Conservation (phyloP, 2,797 vertebrate species). For the Carapus acus region DNA sequence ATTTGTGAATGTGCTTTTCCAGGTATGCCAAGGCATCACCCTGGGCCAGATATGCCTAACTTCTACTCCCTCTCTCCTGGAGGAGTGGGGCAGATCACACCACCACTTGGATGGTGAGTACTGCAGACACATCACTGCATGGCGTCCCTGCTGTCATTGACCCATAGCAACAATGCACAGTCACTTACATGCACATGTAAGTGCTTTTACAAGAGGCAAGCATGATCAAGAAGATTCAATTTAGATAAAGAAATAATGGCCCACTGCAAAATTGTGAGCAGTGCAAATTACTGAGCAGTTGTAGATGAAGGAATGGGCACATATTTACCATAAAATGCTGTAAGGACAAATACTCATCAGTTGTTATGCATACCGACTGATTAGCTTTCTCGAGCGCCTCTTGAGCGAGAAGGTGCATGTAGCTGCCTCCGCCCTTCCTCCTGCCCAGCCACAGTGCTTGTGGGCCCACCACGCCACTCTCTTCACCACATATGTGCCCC, state of each 20-base stretch:
- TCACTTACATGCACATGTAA: slow-evolving; percentile 17
- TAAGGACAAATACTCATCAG: too few species aligned
- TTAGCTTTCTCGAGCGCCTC: too few species aligned
- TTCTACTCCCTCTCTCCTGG: slow-evolving; percentile 96
- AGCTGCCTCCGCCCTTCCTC: slow-evolving; percentile 28
- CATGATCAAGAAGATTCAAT: too few species aligned
- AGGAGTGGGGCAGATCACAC: slow-evolving; percentile 94
- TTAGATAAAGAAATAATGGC: slow-evolving; percentile 19
- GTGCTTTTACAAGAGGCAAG: too few species aligned
- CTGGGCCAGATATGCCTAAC: slow-evolving; percentile 90
- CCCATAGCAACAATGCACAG: too few species aligned
- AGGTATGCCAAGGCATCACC: slow-evolving; percentile 95
- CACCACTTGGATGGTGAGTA: slow-evolving; percentile 97
- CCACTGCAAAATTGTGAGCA: slow-evolving; percentile 25
- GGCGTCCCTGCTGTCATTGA: too few species aligned
- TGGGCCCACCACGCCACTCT: slow-evolving; percentile 67
- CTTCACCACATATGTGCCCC: slow-evolving; percentile 58
- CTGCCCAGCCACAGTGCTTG: too few species aligned
- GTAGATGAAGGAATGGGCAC: too few species aligned
- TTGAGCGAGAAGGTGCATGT: too few species aligned
- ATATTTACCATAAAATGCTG: too few species aligned
- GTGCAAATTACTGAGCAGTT: too few species aligned
- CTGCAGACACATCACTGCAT: slow-evolving; percentile 16
- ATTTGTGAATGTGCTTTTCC: slow-evolving; percentile 16
- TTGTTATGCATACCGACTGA: too few species aligned